Evolutionary conservation across 2,888 invertebrate genomes (phyloP), one percentile per base, ranked within the genome.

Genomic region (Pinctada fucata): DNA sequence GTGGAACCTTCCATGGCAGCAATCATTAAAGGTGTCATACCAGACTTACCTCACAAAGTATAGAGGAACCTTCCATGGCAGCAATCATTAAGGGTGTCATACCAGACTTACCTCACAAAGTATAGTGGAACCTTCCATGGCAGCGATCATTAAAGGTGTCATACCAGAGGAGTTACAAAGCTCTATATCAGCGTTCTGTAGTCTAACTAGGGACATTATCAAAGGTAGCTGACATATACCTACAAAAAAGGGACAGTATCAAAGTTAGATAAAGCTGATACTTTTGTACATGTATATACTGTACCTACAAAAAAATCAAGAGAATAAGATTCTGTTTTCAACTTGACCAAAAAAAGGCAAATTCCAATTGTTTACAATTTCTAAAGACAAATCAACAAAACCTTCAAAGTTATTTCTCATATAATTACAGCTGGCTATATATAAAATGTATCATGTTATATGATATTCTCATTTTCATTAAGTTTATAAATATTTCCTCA

Each of bases 71-170:
- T 52, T 81, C 80, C 8, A 75, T 72, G 1, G 90, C 88, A 10
- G 89, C 87, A 50, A 91, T 80, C 90, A 91, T 90, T 3, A 91
- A 84, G 1, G 90, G 84, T 2, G 91, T 91, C 84, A 88, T 79
- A 1, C 91, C 91, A n/a, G 31, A 83, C 88, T 84, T 82, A 91
- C 91, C 85, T 90, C 91, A 84, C 89, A 88, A 0, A 91, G 79
- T 3, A 87, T 87, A 69, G 83, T 83, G 73, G 90, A 85, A 13
- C 89, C 91, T 58, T 82, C 80, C 10, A 75, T 72, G 1, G 90
- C 88, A 10, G 89, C 87, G 48, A 91, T 80, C 90, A 91, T 90
- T 3, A 91, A 84, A 1, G 90, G 85, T 3, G 91, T 91, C 84
- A 88, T 79, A 1, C 91, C 91, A 6, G 84, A 84, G 13, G 79